Conservation (phyloP, 2,888 invertebrate genomes). For the Congeria kusceri region DNA sequence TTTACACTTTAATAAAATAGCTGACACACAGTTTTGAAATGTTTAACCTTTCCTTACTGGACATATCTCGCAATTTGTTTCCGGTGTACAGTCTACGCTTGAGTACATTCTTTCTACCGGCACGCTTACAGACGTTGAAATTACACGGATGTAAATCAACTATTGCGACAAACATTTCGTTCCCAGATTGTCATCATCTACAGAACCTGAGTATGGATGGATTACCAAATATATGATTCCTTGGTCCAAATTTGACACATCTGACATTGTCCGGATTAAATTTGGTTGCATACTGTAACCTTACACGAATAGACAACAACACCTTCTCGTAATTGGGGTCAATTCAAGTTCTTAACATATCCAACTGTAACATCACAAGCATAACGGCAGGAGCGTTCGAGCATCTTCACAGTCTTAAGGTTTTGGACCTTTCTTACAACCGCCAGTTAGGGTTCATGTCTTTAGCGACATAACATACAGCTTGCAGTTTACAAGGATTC, state of each 20-base stretch:
- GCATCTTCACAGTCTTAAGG: conserved; percentile 1
- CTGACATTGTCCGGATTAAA: neutral
- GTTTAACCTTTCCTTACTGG: too few species aligned
- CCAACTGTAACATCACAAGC: conserved; percentile 16
- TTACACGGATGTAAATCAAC: too few species aligned
- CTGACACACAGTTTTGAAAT: too few species aligned
- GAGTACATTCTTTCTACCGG: too few species aligned
- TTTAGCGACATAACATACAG: conserved; percentile 40
- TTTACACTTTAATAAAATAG: too few species aligned
- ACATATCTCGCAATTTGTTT: too few species aligned
- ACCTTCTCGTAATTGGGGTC: conserved; percentile 5
- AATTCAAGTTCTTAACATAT: conserved; percentile 22
- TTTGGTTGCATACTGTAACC: conserved; percentile 8
- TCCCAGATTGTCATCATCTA: too few species aligned
- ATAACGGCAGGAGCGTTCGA: conserved; percentile 28
- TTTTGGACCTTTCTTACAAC: conserved; percentile 45
- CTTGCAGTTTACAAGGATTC: conserved; percentile 46
- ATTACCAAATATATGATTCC: too few species aligned
- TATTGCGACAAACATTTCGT: too few species aligned
- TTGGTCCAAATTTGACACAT: neutral
- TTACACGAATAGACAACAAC: conserved; percentile 11
- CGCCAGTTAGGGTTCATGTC: conserved; percentile 29
- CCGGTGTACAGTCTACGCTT: too few species aligned
- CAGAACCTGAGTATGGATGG: too few species aligned
- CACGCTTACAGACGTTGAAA: too few species aligned